phyloP scores from a whole-genome alignment of 1,140 invertebrate genomes.

The Drosophila ironensis region DNA sequence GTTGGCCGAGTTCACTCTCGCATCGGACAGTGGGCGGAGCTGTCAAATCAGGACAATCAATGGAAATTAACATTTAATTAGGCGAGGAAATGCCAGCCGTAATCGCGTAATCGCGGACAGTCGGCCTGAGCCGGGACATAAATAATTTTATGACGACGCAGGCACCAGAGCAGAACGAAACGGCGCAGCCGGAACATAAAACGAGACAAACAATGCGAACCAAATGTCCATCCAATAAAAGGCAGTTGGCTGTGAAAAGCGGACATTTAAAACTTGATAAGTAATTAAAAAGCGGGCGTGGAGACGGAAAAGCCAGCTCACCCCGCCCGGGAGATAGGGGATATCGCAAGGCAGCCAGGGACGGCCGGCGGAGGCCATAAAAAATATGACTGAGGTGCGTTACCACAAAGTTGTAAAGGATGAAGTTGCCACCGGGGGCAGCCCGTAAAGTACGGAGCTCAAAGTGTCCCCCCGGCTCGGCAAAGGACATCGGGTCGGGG shows the following conservation, averaged over 20 bases:
- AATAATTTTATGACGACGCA: constrained; percentile 62
- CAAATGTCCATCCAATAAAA: constrained; percentile 65
- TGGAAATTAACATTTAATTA: constrained; percentile 76
- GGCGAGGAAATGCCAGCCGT: constrained; percentile 46
- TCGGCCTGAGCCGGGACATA: constrained; percentile 43
- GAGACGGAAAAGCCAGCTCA: not conserved
- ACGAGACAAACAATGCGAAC: constrained; percentile 43
- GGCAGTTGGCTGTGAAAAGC: constrained; percentile 61
- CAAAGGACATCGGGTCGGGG: constrained; percentile 19
- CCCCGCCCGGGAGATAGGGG: not conserved
- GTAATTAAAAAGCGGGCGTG: constrained; percentile 58
- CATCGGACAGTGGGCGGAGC: not conserved
- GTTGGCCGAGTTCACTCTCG: constrained; percentile 23
- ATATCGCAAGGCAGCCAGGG: constrained; percentile 30
- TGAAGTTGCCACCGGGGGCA: constrained; percentile 31
- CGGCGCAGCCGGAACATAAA: constrained; percentile 45
- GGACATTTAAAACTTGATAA: constrained; percentile 73
- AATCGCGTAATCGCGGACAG: constrained; percentile 47
- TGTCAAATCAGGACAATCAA: constrained; percentile 55
- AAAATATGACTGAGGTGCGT: constrained; percentile 45
- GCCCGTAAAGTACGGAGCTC: constrained; percentile 16
- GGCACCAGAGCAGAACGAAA: constrained; percentile 32
- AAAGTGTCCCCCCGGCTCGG: constrained; percentile 1
- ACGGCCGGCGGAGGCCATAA: constrained; percentile 26
- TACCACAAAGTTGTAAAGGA: constrained; percentile 43